phyloP scores from a whole-genome alignment of 2,888 invertebrate genomes.

The Biston stratarius region DNA sequence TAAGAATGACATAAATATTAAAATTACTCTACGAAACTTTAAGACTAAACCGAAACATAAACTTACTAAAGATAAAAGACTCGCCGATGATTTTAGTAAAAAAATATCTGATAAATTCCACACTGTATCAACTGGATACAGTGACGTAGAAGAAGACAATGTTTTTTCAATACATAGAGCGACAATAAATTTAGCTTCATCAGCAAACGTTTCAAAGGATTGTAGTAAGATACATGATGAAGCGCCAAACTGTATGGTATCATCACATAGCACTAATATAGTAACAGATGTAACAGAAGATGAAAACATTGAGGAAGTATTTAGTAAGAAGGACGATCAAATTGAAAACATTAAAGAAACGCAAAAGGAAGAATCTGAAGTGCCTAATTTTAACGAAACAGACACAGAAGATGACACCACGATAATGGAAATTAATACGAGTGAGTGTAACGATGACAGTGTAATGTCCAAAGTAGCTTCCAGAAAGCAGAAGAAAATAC shows the following conservation, averaged over 20 bases:
- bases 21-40: constrained; percentile 67
- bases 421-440: constrained; percentile 40
- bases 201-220: constrained; percentile 48
- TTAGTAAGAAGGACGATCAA: constrained; percentile 34
- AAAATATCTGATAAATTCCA: constrained; percentile 69
- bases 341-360: constrained; percentile 35
- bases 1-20: constrained; percentile 70
- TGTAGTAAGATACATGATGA: constrained; percentile 35
- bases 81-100: constrained; percentile 57
- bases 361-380: constrained; percentile 36
- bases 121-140: constrained; percentile 69
- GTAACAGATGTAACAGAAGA: constrained; percentile 38
- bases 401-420: constrained; percentile 43
- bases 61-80: constrained; percentile 39
- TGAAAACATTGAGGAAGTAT: constrained; percentile 27
- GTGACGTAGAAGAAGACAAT: constrained; percentile 54
- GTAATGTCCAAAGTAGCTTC: constrained; percentile 46
- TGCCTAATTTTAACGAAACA: constrained; percentile 36
- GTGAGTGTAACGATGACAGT: constrained; percentile 39
- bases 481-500: constrained; percentile 62
- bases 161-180: constrained; percentile 62
- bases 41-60: constrained; percentile 51
- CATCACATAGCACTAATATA: constrained; percentile 40
- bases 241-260: constrained; percentile 33
- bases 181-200: constrained; percentile 59